phyloP scores from a whole-genome alignment of 2,113 vertebrate species.

The Vidua macroura region DNA sequence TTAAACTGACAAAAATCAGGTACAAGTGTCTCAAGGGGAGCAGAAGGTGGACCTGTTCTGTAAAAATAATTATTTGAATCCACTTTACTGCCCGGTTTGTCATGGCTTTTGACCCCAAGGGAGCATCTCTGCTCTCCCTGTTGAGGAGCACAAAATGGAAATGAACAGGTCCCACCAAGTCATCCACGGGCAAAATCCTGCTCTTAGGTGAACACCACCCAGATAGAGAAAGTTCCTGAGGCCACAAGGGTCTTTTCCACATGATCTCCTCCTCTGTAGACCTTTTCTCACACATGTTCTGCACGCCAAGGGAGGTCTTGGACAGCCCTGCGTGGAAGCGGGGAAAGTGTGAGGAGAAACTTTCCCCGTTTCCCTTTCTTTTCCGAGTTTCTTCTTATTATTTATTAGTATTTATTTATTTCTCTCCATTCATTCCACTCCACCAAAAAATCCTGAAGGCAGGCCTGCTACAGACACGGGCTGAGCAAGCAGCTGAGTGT shows the following conservation, averaged over 20 bases:
- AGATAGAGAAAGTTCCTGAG: not conserved
- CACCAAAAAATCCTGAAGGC: not conserved
- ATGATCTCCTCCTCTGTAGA: not conserved
- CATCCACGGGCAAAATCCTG: not conserved
- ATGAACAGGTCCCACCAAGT: not conserved
- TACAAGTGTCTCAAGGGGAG: not conserved
- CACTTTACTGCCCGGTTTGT: not conserved
- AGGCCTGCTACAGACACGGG: not conserved
- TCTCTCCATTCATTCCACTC: not conserved
- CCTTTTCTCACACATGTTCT: not conserved
- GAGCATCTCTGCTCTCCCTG: not conserved
- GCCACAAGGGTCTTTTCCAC: not conserved
- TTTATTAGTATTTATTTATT: slow-evolving; percentile 72
- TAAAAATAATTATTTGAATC: not conserved
- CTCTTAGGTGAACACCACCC: not conserved
- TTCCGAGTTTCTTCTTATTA: not conserved
- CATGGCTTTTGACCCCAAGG: not conserved
- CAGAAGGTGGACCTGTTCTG: not conserved
- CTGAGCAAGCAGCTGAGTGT: not conserved
- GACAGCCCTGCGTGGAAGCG: not conserved
- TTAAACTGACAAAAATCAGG: not conserved
- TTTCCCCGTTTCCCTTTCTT: not conserved
- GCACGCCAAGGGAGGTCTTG: not conserved
- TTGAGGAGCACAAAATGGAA: not conserved
- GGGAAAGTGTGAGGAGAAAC: not conserved